A percentile compares a stretch with the other conserved stretches of the same genome.
phyloP scores from a whole-genome alignment of 2,888 invertebrate genomes.

The Phortica magna region DNA sequence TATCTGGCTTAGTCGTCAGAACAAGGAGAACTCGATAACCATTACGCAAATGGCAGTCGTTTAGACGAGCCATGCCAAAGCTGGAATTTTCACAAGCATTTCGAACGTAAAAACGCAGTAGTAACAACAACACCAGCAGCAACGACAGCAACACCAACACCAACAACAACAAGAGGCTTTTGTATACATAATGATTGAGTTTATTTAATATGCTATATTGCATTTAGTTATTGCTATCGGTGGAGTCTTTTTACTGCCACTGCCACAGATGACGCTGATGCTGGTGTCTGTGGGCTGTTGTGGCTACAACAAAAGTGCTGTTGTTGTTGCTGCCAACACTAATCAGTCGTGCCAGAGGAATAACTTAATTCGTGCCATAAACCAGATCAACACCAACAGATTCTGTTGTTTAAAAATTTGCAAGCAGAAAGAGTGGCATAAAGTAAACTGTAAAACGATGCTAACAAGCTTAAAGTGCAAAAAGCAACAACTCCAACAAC shows the following conservation, averaged over 20 bases:
- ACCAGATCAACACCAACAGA: conserved; percentile 28
- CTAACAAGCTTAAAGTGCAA: conserved; percentile 27
- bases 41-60: conserved; percentile 21
- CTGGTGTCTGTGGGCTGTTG: not conserved
- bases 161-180: not conserved
- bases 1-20: not conserved
- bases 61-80: not conserved
- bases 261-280: not conserved
- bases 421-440: not conserved
- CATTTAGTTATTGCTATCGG: conserved; percentile 5
- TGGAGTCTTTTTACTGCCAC: conserved; percentile 1
- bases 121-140: not conserved
- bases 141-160: not conserved
- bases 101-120: not conserved
- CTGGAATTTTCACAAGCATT: not conserved
- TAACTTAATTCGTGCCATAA: conserved; percentile 30
- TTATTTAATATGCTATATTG: conserved; percentile 17
- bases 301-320: not conserved
- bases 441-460: conserved; percentile 11
- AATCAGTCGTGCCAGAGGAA: conserved; percentile 29
- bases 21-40: conserved; percentile 2
- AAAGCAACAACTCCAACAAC: not conserved
- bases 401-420: conserved; percentile 2
- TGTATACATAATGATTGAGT: conserved; percentile 16
- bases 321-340: conserved; percentile 13